Evolutionary conservation across 2,797 vertebrate species (phyloP), one percentile per base, ranked within the genome.

Genomic region (Typhlichthys eigenmanni): DNA sequence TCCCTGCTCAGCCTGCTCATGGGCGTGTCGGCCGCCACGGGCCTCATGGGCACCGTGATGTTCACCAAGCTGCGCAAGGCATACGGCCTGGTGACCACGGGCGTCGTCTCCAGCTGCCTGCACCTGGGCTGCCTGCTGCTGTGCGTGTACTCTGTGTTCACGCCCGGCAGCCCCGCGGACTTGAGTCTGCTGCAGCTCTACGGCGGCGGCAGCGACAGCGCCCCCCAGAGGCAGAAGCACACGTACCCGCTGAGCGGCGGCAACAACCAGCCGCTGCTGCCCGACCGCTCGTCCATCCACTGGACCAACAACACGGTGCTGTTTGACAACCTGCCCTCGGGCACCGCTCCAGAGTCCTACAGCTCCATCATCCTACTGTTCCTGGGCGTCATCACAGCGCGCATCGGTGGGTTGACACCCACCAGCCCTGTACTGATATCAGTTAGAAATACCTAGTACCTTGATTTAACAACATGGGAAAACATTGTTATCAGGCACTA

Each of bases 261-360:
- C 61, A 88, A 76, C 76, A 94, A 94, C 75, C 93, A 93, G 75
- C 92, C 92, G 9, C 83, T 95, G 67, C 84, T 95, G 47, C 92
- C 90, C 0, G 92, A 94, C 72, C 85, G 85, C 55, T 94, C 91
- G 46, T 93, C 93, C 70, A 93, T 94, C 75, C 93, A 94, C 77
- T 95, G 93, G 92, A 94, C 93, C 85, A 95, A 94, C 80, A 95
- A 92, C 82, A 95, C 90, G 2, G 88, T 93, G 72, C 86, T 94
- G 55, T 93, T 92, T 76, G 91, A 94, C 59, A 93, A 92, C 8
- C 71, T 91, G 24, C 92, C 88, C 16, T 79, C 87, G 1, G 88
- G 83, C 3, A 77, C 85, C 38, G 79, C 80, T 0, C 92, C 93
- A 0, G 91, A 94, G 29, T 94, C 92, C 49, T 94, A 92, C 34